Evolutionary conservation across 2,113 vertebrate genomes (phyloP).

Genomic region (Cynopterus brachyotis): DNA sequence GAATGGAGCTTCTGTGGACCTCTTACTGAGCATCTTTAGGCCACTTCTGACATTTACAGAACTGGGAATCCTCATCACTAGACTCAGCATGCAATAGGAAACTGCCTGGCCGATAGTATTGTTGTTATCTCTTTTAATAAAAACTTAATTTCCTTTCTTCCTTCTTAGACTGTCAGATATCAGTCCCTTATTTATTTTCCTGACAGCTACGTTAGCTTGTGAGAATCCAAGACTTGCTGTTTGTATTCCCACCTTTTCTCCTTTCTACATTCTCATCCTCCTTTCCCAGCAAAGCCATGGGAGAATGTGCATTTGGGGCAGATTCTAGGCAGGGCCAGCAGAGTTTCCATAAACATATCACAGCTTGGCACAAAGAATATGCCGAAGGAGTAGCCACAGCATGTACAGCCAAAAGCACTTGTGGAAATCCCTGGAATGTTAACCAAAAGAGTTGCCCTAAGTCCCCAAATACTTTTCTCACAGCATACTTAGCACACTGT

Average conservation of each 20-base stretch:
- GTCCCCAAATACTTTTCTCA: not conserved
- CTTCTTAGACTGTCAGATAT: slow-evolving; percentile 47
- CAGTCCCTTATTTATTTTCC: slow-evolving; percentile 63
- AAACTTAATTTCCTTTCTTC: slow-evolving; percentile 81
- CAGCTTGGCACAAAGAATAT: not conserved
- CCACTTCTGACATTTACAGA: slow-evolving; percentile 72
- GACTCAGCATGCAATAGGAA: slow-evolving; percentile 78
- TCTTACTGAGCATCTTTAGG: slow-evolving; percentile 56
- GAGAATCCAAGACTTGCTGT: not conserved
- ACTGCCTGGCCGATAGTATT: slow-evolving; percentile 74
- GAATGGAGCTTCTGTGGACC: slow-evolving; percentile 40
- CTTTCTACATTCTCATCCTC: not conserved
- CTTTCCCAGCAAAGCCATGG: not conserved
- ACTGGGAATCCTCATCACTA: slow-evolving; percentile 75
- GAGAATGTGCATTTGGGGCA: not conserved
- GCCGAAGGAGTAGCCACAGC: not conserved
- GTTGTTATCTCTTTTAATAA: slow-evolving; percentile 83
- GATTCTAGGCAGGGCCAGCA: not conserved
- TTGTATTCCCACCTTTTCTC: slow-evolving; percentile 6
- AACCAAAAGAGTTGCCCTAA: not conserved
- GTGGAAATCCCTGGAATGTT: not conserved
- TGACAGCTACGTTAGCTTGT: slow-evolving; percentile 33
- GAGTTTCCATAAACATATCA: slow-evolving; percentile 37
- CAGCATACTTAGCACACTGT: not conserved
- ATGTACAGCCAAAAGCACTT: not conserved